Base-by-base conservation (phyloP, 2,113 vertebrate species). In the Felis chaus region DNA sequence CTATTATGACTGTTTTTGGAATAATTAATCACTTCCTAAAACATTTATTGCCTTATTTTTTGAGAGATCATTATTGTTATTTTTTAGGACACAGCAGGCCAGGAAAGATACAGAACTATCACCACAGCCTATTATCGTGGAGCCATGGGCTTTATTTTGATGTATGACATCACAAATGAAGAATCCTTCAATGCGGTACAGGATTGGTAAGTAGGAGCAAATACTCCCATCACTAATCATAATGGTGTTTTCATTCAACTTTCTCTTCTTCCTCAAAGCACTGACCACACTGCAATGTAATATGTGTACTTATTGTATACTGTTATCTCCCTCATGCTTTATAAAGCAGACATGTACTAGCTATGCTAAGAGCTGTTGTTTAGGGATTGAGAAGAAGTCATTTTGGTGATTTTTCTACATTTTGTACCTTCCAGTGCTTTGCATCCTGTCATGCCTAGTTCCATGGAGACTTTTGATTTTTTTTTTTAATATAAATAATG, bases 101-200 rank as follows among this genome's bases (percentile, higher is more conserved):
- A 99, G 98, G 99, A 99, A 94, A 98, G 99, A 92, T 99, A 99
- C 96, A 99, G 99, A 94, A 99, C 99, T 41, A 99, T 99, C 97
- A 99, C 99, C 61, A 99, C 99, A 11, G 99, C 99, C 79, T 99
- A 99, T 97, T 99, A 99, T 79, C 98, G 99, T 4, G 99, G 99
- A 16, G 99, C 99, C 94, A 99, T 99, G 99, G 99, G 99, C 74
- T 99, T 99, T 98, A 99, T 99, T 98, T 98, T 99, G 97, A 99
- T 99, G 99, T 99, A 99, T 93, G 99, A 99, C 97, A 99, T 99
- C 98, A 99, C 99, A 4, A 99, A 99, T 79, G 99, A 99, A 97
- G 99, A 99, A 66, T 99, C 99, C 31, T 99, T 99, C 96, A 99
- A 99, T 48, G 99, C 99, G 5, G 99, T 99, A 11, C 99, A 99